A percentile compares a stretch with the other conserved stretches of the same genome.
These are phyloP conservation scores for Trematomus loennbergii DNA, from an alignment of 2,113 vertebrate species.

Conservation along the genomic window DNA sequence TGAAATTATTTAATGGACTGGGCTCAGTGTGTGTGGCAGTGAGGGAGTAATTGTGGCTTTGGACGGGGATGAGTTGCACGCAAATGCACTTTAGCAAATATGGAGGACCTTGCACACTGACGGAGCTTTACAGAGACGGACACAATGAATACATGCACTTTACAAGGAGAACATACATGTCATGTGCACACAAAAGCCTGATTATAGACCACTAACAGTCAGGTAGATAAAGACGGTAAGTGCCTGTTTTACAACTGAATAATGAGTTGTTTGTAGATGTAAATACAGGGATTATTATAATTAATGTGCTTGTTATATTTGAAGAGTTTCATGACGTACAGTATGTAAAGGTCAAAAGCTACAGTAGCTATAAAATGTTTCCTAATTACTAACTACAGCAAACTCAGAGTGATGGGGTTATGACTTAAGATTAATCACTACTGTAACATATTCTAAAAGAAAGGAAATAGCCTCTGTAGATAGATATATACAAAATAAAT, in stretches of 20 bases:
- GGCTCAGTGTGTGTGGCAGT: constrained; percentile 1
- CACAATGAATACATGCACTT: no score
- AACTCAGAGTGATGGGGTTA: not conserved
- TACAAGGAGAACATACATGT: no score
- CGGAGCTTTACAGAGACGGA: not conserved
- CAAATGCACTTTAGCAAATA: not conserved
- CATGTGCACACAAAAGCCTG: not conserved
- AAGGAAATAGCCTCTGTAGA: no score
- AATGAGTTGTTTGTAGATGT: no score
- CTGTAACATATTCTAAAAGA: not conserved
- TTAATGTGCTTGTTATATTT: not conserved
- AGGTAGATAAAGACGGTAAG: not conserved
- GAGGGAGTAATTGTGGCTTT: constrained; percentile 14
- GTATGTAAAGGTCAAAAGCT: constrained; percentile 4
- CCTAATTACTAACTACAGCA: not conserved
- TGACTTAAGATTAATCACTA: no score
- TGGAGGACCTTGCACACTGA: not conserved
- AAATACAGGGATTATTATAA: no score
- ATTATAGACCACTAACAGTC: not conserved
- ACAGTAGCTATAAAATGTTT: not conserved
- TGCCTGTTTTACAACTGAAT: not conserved
- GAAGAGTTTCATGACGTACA: not conserved
- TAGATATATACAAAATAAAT: not conserved
- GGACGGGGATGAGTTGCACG: constrained; percentile 8
- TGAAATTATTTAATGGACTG: constrained; percentile 40